Percentiles rank a stretch among this genome's conserved stretches.
Conservation (phyloP, 2,888 invertebrate genomes). For the Psococerastis gibbosa region DNA sequence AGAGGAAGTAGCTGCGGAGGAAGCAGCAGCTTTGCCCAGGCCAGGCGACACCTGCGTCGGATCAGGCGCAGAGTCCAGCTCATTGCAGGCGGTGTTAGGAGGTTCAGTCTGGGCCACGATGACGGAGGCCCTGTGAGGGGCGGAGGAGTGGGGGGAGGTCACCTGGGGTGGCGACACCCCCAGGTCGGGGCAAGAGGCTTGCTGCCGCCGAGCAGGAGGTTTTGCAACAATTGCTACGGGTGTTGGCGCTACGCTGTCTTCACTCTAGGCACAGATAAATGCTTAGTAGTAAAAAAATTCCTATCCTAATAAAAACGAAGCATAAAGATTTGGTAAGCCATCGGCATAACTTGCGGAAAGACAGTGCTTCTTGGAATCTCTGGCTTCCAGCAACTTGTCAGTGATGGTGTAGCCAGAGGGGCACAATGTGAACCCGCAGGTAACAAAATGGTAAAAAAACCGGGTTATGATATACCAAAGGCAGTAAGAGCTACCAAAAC, state of each 20-base stretch:
- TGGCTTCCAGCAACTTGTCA: too few relatives aligned
- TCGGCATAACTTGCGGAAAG: too few relatives aligned
- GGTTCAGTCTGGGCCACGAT: not conserved
- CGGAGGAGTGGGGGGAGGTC: not conserved
- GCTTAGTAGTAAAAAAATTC: too few relatives aligned
- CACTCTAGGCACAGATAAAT: too few relatives aligned
- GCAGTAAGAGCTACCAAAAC: too few relatives aligned
- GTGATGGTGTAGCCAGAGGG: too few relatives aligned
- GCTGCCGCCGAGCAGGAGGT: conserved; percentile 3
- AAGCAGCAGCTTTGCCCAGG: not conserved
- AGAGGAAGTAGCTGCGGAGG: not conserved
- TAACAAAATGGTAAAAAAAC: too few relatives aligned
- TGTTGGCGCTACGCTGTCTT: not conserved
- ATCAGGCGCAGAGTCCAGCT: not conserved
- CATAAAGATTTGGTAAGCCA: too few relatives aligned
- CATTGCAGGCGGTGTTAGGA: not conserved
- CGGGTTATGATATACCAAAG: too few relatives aligned
- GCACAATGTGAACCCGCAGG: too few relatives aligned
- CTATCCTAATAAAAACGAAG: too few relatives aligned
- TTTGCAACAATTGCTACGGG: conserved; percentile 1
- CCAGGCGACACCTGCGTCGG: not conserved
- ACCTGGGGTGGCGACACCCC: conserved; percentile 4
- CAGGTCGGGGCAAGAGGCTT: conserved; percentile 5
- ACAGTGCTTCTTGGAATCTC: too few relatives aligned
- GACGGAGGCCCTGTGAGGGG: conserved; percentile 3